A percentile compares a stretch with the other conserved stretches of the same genome.
Conservation (phyloP, 2,797 vertebrate species). For the Simalia tracyae region DNA sequence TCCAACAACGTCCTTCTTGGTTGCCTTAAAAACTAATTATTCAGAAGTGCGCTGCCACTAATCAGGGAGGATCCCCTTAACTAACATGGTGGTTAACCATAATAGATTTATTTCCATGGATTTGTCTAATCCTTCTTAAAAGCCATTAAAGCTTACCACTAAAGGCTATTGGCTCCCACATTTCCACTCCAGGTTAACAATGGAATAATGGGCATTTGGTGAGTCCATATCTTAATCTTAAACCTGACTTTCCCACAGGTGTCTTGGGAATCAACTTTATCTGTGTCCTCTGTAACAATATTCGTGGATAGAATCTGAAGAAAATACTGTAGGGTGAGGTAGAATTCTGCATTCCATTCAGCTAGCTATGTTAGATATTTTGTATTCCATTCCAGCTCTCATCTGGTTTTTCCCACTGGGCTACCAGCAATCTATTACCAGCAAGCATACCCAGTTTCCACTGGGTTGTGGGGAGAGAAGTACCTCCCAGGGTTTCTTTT, state of each 20-base stretch:
- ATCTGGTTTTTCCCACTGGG: background rate
- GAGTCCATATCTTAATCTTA: background rate
- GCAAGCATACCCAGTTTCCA: background rate
- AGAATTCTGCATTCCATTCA: background rate
- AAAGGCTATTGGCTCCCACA: background rate
- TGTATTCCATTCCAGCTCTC: background rate
- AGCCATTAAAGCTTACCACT: background rate
- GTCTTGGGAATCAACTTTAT: conserved; percentile 37
- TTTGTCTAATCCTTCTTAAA: background rate
- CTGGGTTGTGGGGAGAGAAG: background rate
- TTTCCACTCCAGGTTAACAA: background rate
- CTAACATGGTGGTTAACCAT: background rate
- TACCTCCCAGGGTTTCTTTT: background rate
- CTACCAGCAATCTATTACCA: background rate
- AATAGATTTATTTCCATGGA: background rate
- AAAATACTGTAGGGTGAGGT: background rate
- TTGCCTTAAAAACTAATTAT: background rate
- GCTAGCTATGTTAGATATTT: background rate
- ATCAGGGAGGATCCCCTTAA: background rate
- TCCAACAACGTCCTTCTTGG: background rate
- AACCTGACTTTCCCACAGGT: background rate
- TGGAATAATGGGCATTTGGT: background rate
- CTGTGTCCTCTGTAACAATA: conserved; percentile 29
- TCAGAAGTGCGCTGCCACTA: background rate
- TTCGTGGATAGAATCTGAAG: background rate